Base-by-base conservation (phyloP, 2,113 vertebrate genomes). In the Sinocyclocheilus anshuiensis region DNA sequence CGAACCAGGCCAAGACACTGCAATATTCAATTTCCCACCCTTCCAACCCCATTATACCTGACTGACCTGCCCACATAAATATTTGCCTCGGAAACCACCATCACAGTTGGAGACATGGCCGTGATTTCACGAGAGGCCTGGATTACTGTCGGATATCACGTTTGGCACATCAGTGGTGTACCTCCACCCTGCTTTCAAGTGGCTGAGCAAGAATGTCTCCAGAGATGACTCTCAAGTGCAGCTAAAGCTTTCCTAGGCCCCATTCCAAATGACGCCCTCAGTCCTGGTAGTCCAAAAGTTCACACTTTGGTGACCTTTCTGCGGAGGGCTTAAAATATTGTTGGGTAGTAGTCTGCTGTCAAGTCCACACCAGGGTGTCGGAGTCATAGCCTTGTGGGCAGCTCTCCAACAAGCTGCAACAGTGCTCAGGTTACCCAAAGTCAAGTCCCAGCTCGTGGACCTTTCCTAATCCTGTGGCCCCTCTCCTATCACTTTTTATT, bases 81-180 rank as follows among this genome's bases (percentile, higher is more conserved):
- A 84, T 87, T 86, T 87, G n/a, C 74, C 65, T 84, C 77, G 26
- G 84, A 86, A 81, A 88, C 87, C 55, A 72, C 84, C 87, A 71
- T 80, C 63, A 72, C 84, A 84, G 84, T 76, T 45, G 72, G 83
- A 88, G 83, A 61, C n/a, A 39, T 29, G 42, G 72, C 57, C 76
- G 24, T 83, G 72, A 85, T 45, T 85, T 83, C 79, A 72, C 36
- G 16, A 74, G 63, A 67, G 29, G 65, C 45, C 87, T 55, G 57
- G 48, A 65, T 59, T 81, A 55, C 29, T 79, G 75, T 80, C 81
- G 78, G 74, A 86, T 77, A 77, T 69, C 71, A 71, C 74, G 69
- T 57, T 63, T 53, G 80, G 74, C 79, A 76, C 61, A 82, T 76
- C 42, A 87, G 72, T 42, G 42, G 13, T 65, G 72, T 63, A 55